Evolutionary conservation across 2,797 vertebrate genomes (phyloP), one percentile per base, ranked within the genome.

Genomic region (Sternarchorhynchus goeldii): DNA sequence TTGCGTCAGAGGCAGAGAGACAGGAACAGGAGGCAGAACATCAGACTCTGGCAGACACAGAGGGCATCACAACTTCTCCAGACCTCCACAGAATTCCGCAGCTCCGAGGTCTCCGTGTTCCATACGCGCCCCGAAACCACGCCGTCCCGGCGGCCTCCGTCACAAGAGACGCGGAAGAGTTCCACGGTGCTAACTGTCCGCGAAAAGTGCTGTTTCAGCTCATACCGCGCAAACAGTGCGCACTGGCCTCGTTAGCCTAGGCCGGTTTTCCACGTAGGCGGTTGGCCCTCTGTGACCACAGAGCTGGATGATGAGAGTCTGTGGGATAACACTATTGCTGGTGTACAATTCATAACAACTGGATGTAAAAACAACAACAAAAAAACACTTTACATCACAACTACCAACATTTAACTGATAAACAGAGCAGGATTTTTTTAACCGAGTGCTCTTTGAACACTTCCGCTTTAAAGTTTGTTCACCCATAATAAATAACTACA

Each of bases 261-360:
- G 8, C 25, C 55, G 45, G 18, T 10, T 4, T 29, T 31, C 60
- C 67, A 56, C 57, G 76, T 55, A 72, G 34, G 31, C n/a, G 32
- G 70, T 45, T 55, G 31, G 36, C 58, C 17, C 68, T 56, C n/a
- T 34, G 78, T 20, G 6, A 25, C 29, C 64, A 58, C 64, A 31
- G 45, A 29, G 59, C 74, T 36, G 45, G 32, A 45, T 7, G 57
- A 55, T 16, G 53, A 63, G 41, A 20, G 55, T 57, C 73, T 58
- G 45, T 68, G 69, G 45, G 21, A 45, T 78, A 79, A 80, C 87
- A 91, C 91, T 84, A 90, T 90, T 90, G 88, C 82, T 75, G 80
- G 81, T 86, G 77, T 86, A 88, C 3, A 2, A 14, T 74, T 80
- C 67, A 53, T 3, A 36, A 36, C 63, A 78, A 65, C 71, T 64